These are phyloP conservation scores for Pyrochroa serraticornis DNA, from an alignment of 2,888 invertebrate species.

Conservation along the genomic window DNA sequence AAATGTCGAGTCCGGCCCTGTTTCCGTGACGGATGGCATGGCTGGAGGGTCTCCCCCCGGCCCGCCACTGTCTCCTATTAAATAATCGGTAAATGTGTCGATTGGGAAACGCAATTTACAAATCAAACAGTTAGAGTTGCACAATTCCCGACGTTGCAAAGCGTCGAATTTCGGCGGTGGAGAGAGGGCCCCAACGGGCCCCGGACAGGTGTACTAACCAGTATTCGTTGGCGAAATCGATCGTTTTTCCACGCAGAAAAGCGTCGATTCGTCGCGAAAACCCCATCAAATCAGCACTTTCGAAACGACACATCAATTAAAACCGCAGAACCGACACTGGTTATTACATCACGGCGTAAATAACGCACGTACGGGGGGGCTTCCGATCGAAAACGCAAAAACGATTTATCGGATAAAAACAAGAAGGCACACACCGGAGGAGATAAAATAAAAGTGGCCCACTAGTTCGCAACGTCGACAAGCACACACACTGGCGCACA, in stretches of 20 bases:
- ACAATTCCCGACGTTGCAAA: not conserved
- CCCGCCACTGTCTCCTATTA: not conserved
- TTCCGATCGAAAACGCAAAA: constrained; percentile 30
- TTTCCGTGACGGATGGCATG: not conserved
- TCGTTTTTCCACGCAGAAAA: no score
- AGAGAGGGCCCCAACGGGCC: no score
- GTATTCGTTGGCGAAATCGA: no score
- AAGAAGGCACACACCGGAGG: constrained; percentile 10
- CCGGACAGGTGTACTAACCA: no score
- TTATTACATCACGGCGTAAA: constrained; percentile 50
- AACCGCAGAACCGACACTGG: constrained; percentile 27
- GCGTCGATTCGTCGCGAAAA: not conserved
- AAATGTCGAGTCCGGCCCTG: no score
- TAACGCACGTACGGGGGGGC: constrained; percentile 31
- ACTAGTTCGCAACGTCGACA: constrained; percentile 36
- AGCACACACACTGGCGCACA: constrained; percentile 44
- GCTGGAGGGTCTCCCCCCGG: not conserved
- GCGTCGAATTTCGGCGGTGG: no score
- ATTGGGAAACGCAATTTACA: constrained; percentile 9
- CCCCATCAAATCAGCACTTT: not conserved
- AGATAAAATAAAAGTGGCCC: constrained; percentile 12
- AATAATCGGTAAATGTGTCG: constrained; percentile 6
- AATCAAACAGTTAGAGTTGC: constrained; percentile 6
- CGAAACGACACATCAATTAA: constrained; percentile 12
- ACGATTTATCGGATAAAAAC: constrained; percentile 20